These are phyloP conservation scores for Pangasianodon gigas DNA, from an alignment of 2,113 vertebrate genomes.

Conservation along the genomic window DNA sequence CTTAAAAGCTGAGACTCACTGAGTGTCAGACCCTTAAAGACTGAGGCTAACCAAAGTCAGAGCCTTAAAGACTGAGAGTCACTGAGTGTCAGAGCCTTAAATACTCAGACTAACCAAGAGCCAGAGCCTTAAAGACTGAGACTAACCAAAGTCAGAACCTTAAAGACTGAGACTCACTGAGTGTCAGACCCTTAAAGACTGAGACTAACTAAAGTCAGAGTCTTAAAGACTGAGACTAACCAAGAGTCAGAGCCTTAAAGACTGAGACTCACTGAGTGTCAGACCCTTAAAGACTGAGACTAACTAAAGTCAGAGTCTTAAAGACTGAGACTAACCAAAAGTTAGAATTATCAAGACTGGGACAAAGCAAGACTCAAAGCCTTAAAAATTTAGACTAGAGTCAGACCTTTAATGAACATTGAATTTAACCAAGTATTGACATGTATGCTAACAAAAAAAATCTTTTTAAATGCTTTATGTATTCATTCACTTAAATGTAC, in stretches of 20 bases:
- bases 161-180: too few species aligned
- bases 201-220: neutral
- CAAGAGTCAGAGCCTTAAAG: neutral
- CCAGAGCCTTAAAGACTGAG: too few species aligned
- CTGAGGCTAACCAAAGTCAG: neutral
- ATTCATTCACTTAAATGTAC: neutral
- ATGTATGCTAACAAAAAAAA: too few species aligned
- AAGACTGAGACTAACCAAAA: neutral
- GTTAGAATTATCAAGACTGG: neutral
- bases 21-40: neutral
- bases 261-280: neutral
- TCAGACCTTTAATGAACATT: neutral
- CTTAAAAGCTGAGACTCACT: neutral
- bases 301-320: neutral
- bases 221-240: neutral
- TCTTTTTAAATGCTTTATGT: too few species aligned
- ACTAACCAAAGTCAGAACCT: too few species aligned
- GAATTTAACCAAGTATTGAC: neutral
- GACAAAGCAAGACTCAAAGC: neutral
- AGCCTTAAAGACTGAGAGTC: neutral
- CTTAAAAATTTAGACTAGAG: neutral
- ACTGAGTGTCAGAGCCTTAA: neutral
- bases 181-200: neutral
- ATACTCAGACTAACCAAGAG: too few species aligned
- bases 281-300: neutral